Conservation (phyloP, 2,113 vertebrate genomes). For the Sinocyclocheilus anophthalmus region DNA sequence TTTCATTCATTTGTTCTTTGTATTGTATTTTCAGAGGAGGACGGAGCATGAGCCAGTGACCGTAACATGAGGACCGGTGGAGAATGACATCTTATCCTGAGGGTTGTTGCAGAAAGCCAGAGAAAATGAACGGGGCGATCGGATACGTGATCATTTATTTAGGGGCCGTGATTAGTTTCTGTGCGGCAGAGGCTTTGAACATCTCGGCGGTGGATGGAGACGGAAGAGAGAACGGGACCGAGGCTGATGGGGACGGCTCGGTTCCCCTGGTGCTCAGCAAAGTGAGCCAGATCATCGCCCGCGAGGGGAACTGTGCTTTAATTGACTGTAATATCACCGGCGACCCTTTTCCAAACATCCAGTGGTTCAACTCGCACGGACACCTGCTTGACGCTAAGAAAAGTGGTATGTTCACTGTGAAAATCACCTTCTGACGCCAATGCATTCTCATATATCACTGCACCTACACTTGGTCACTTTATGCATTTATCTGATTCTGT, state of each 20-base stretch:
- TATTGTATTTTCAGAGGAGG: slow-evolving; percentile 12
- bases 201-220: slow-evolving; percentile 70
- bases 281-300: slow-evolving; percentile 88
- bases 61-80: slow-evolving; percentile 59
- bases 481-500: background rate
- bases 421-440: background rate
- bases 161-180: slow-evolving; percentile 53
- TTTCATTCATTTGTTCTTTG: background rate
- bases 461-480: background rate
- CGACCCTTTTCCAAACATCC: slow-evolving; percentile 82
- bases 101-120: slow-evolving; percentile 36
- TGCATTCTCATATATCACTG: background rate
- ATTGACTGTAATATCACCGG: slow-evolving; percentile 94
- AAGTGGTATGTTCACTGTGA: slow-evolving; percentile 53
- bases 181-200: slow-evolving; percentile 68
- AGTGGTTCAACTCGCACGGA: slow-evolving; percentile 93
- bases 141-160: slow-evolving; percentile 58
- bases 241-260: slow-evolving; percentile 70
- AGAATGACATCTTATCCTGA: slow-evolving; percentile 62
- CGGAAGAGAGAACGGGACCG: slow-evolving; percentile 73
- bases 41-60: background rate
- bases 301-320: slow-evolving; percentile 89
- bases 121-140: slow-evolving; percentile 69
- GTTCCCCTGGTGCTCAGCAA: slow-evolving; percentile 77
- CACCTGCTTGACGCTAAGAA: slow-evolving; percentile 77